Evolutionary conservation across 2,113 vertebrate genomes (phyloP).

Genomic region (Scytalopus superciliaris): DNA sequence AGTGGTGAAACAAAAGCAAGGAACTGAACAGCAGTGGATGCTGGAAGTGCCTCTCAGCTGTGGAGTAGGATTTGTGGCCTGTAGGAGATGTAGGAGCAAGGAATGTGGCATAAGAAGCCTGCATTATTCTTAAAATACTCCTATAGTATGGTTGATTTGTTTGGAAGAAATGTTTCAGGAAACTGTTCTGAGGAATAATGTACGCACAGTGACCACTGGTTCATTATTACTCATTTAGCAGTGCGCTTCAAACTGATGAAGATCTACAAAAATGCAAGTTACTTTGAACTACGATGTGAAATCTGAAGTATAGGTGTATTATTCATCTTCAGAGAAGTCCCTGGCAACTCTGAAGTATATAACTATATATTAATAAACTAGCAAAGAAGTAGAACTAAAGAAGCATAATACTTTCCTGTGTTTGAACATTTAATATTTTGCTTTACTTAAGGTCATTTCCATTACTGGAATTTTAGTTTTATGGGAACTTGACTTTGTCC

Average conservation of each 20-base stretch:
- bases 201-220: not conserved
- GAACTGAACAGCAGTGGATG: not conserved
- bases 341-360: not conserved
- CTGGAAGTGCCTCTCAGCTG: not conserved
- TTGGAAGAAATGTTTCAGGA: not conserved
- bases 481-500: conserved; percentile 21
- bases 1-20: not conserved
- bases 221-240: not conserved
- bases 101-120: not conserved
- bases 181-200: not conserved
- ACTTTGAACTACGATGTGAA: not conserved
- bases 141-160: not conserved
- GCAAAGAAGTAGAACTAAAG: conserved; percentile 24
- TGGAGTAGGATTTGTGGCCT: not conserved
- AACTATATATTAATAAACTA: conserved; percentile 28
- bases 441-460: conserved; percentile 2
- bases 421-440: not conserved
- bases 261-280: not conserved
- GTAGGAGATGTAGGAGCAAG: not conserved
- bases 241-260: not conserved
- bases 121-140: not conserved
- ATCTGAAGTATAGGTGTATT: not conserved
- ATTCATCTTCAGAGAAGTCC: not conserved
- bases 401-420: not conserved
- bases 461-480: conserved; percentile 50